These are phyloP conservation scores for Babyrousa celebensis DNA, from an alignment of 2,797 vertebrate species.

Conservation along the genomic window DNA sequence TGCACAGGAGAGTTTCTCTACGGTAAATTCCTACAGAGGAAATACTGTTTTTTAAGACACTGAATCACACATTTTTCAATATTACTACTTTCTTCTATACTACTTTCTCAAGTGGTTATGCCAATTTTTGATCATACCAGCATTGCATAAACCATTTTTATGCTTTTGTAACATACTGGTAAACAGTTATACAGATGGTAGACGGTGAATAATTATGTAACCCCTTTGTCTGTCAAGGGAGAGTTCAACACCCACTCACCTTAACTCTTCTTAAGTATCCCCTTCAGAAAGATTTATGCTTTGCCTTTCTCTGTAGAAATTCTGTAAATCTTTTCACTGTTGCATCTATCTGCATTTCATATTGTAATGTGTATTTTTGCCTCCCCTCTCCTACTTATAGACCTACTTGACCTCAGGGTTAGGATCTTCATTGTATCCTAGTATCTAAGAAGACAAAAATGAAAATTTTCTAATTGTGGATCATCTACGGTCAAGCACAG, in stretches of 20 bases:
- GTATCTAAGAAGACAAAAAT: not conserved
- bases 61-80: not conserved
- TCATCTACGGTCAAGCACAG: not conserved
- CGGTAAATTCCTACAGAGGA: not conserved
- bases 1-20: not conserved
- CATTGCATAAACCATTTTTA: not conserved
- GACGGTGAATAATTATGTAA: not conserved
- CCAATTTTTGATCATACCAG: not conserved
- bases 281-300: not conserved
- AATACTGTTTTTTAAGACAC: not conserved
- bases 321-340: not conserved
- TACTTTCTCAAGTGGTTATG: not conserved
- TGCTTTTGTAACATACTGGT: not conserved
- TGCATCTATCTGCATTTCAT: not conserved
- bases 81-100: not conserved
- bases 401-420: not conserved
- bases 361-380: not conserved
- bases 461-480: not conserved
- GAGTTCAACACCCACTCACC: not conserved
- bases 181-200: not conserved
- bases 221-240: not conserved
- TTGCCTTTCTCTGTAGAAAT: not conserved
- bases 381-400: rapidly evolving
- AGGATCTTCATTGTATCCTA: not conserved
- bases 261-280: not conserved